Evolutionary conservation across 2,888 invertebrate genomes (phyloP), one percentile per base, ranked within the genome.

Genomic region (Euzophera pinguis): DNA sequence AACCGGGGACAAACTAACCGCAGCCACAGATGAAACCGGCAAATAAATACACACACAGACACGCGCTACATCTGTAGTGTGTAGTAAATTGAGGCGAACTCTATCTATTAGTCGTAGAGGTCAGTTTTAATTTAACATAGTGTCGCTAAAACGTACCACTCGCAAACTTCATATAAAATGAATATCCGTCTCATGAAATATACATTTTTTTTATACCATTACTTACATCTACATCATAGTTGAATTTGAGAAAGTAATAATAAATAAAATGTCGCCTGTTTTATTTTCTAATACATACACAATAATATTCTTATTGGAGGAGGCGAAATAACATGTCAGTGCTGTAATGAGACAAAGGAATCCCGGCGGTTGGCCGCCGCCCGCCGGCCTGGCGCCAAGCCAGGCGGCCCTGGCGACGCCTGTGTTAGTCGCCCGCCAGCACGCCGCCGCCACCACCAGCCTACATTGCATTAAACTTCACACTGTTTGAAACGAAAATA

Each of bases 321-420:
- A 53, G 50, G 55, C 59, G 56, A 64, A 67, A 65, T 68, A 45
- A 64, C 65, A 43, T 43, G 51, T 42, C 69, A 63, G 75, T 77
- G 74, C 74, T 78, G 75, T 82, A 81, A 83, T 81, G 84, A 89
- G 83, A 90, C 90, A 90, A 90, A 90, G 90, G 89, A 89, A 90
- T 89, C 89, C 90, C 90, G 84, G 75, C 78, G 79, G 67, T 70
- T 74, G 79, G 80, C 83, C 74, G 88, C 85, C 85, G 84, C 84
- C 87, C 89, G 90, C 90, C 89, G 74, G 87, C 87, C 89, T 89
- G 89, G 90, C 89, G 89, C 88, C 89, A 75, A 71, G 88, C 90
- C 89, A 88, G 87, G 78, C 87, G 87, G 84, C 87, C 86, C 84
- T 85, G 85, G 85, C 82, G 86, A 82, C 87, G 84, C 80, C 81